Percentiles rank a stretch among this genome's conserved stretches.
phyloP scores from a whole-genome alignment of 2,888 invertebrate genomes.

The Catocala fraxini region DNA sequence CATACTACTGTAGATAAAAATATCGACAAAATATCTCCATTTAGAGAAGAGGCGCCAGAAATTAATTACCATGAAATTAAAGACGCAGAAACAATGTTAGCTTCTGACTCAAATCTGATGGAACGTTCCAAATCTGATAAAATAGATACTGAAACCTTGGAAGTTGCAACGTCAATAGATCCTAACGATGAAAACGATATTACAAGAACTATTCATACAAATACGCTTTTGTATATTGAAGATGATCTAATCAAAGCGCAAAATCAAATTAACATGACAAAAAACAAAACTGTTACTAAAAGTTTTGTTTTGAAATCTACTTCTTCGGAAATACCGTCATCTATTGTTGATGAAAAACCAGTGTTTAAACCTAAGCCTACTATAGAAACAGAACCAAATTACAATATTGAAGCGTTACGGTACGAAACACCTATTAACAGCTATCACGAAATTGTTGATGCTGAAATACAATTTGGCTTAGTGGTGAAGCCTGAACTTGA shows the following conservation, averaged over 20 bases:
- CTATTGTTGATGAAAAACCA: slow-evolving; percentile 3
- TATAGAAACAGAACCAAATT: slow-evolving; percentile 2
- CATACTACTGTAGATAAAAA: background rate
- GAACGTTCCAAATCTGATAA: background rate
- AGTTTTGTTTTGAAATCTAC: background rate
- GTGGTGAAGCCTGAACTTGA: slow-evolving; percentile 1
- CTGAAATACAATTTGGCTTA: slow-evolving; percentile 58
- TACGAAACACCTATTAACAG: slow-evolving; percentile 57
- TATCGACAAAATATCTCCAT: slow-evolving; percentile 18
- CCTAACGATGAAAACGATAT: background rate
- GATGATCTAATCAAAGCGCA: slow-evolving; percentile 16
- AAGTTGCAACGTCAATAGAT: background rate
- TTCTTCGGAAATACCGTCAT: background rate
- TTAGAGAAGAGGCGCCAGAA: slow-evolving; percentile 43
- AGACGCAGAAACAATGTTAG: slow-evolving; percentile 58
- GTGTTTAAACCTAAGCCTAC: background rate
- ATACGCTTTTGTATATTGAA: slow-evolving; percentile 5
- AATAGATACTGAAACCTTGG: background rate
- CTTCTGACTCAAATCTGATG: slow-evolving; percentile 23
- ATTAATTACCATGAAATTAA: slow-evolving; percentile 54
- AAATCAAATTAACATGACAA: slow-evolving; percentile 4
- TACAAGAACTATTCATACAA: background rate
- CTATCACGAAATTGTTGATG: slow-evolving; percentile 65
- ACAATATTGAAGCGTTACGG: slow-evolving; percentile 28
- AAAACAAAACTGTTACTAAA: slow-evolving; percentile 9